These are phyloP conservation scores for Plestiodon gilberti DNA, from an alignment of 2,113 vertebrate genomes.

Conservation along the genomic window DNA sequence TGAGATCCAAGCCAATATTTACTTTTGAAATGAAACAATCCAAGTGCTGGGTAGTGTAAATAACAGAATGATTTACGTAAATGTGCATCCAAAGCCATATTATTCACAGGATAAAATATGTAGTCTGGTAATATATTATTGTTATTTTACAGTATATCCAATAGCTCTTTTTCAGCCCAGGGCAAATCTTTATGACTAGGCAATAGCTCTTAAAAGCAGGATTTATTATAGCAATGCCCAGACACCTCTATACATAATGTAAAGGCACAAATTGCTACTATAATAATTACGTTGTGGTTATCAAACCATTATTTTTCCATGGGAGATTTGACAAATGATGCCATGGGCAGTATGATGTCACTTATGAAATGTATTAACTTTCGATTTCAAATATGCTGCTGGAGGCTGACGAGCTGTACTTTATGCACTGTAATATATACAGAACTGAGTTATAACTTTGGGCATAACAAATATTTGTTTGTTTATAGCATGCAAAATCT, in stretches of 20 bases:
- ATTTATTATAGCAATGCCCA: conserved; percentile 75
- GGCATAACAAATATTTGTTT: conserved; percentile 32
- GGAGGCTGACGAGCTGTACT: conserved; percentile 59
- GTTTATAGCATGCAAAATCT: neutral
- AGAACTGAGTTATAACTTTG: conserved; percentile 25
- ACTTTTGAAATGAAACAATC: conserved; percentile 21
- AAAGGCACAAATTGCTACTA: conserved; percentile 65
- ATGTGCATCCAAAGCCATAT: conserved; percentile 34
- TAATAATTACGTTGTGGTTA: conserved; percentile 78
- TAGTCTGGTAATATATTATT: conserved; percentile 57
- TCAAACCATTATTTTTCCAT: conserved; percentile 72
- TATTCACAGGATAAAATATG: conserved; percentile 52
- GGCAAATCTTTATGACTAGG: conserved; percentile 70
- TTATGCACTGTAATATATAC: conserved; percentile 36
- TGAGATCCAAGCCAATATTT: neutral
- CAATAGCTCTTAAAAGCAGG: conserved; percentile 69
- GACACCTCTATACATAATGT: conserved; percentile 73
- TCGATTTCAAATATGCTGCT: conserved; percentile 67
- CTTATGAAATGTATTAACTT: conserved; percentile 74
- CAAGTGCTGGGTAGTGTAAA: conserved; percentile 50
- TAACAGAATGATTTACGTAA: conserved; percentile 55
- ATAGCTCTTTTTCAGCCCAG: conserved; percentile 68
- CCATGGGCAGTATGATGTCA: conserved; percentile 60
- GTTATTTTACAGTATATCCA: conserved; percentile 57
- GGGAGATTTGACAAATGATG: conserved; percentile 68